A percentile compares a stretch with the other conserved stretches of the same genome.
phyloP scores from a whole-genome alignment of 2,888 invertebrate genomes.

The Mesorhabditis belari region DNA sequence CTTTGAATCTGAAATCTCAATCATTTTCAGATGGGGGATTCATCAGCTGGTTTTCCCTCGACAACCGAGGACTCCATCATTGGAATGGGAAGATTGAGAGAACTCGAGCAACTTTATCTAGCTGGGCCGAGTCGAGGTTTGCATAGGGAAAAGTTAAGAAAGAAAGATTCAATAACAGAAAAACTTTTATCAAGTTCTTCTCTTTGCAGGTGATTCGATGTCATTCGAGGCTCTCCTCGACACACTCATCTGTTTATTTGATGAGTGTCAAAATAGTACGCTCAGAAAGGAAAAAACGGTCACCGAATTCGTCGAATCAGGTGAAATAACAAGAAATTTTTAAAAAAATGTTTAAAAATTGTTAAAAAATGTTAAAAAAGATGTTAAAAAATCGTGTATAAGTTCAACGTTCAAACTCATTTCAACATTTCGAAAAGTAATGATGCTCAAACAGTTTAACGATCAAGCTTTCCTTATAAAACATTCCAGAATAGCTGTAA shows the following conservation, averaged over 20 bases:
- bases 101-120: slow-evolving; percentile 39
- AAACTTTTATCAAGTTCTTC: background rate
- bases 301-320: slow-evolving; percentile 88
- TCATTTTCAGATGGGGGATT: slow-evolving; percentile 2
- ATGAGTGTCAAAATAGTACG: slow-evolving; percentile 92
- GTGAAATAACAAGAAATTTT: no score
- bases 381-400: no score
- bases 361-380: no score
- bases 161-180: no score
- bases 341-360: no score
- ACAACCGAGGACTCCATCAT: slow-evolving; percentile 11
- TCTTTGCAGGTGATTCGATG: slow-evolving; percentile 56
- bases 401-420: no score
- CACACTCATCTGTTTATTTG: slow-evolving; percentile 82
- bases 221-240: slow-evolving; percentile 77
- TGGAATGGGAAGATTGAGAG: slow-evolving; percentile 18
- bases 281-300: slow-evolving; percentile 89
- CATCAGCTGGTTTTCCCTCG: background rate
- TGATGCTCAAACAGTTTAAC: no score
- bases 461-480: no score
- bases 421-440: no score
- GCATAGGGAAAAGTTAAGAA: slow-evolving; percentile 4
- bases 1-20: background rate
- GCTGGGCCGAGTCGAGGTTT: slow-evolving; percentile 23
- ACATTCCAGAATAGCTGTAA: no score